A percentile compares a stretch with the other conserved stretches of the same genome.
These are phyloP conservation scores for Rhipidura dahli DNA, from an alignment of 2,113 vertebrate species.

Conservation along the genomic window DNA sequence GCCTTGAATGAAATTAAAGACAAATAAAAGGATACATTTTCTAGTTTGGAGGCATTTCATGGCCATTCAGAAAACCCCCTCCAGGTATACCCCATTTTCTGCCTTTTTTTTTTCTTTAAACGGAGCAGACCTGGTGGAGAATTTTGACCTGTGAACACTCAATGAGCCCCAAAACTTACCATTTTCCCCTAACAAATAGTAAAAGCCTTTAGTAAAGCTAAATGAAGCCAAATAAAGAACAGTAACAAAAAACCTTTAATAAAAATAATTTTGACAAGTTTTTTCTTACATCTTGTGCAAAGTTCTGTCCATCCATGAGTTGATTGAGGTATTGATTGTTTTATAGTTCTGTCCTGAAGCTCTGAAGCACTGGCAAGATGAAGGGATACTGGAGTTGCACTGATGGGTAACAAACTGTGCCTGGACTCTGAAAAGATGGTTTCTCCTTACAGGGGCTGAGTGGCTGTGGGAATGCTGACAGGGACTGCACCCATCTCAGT, in stretches of 20 bases:
- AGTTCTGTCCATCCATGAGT: neutral
- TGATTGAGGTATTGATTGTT: neutral
- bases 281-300: neutral
- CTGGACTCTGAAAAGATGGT: constrained; percentile 51
- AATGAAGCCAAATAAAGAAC: neutral
- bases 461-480: constrained; percentile 70
- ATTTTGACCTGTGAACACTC: neutral
- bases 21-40: neutral
- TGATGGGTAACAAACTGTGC: constrained; percentile 51
- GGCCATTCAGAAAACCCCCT: neutral
- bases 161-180: accelerated
- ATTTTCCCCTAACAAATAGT: neutral
- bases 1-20: neutral
- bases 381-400: constrained; percentile 16
- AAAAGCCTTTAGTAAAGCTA: neutral
- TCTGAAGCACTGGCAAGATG: constrained; percentile 31
- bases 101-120: neutral
- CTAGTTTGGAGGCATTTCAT: neutral
- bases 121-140: neutral
- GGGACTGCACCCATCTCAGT: constrained; percentile 58
- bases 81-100: neutral
- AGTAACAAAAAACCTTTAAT: neutral
- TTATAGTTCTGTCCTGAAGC: neutral
- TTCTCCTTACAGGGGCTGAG: constrained; percentile 55
- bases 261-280: neutral